Evolutionary conservation across 2,797 vertebrate species (phyloP), one percentile per base, ranked within the genome.

Genomic region (Enteromius unitaeniatus): DNA sequence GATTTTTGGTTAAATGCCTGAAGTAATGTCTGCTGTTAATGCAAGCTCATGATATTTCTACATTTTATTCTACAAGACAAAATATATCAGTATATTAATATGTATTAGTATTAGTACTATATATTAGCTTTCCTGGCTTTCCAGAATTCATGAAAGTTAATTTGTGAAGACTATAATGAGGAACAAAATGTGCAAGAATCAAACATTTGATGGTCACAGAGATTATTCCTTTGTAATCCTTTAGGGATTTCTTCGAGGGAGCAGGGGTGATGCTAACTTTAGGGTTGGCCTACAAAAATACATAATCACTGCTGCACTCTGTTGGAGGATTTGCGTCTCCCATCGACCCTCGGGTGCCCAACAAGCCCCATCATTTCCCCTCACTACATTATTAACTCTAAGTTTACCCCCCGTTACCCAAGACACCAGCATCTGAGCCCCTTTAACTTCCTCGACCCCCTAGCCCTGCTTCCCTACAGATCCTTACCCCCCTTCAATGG

Each of bases 311-410:
- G 15, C 28, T 65, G 28, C 62, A 34, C 62, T 19, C 28, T 64
- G 3, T 53, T 45, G 7, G 15, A 60, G 26, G 19, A 64, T 64
- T 74, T 37, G 31, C 6, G 3, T 80, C 65, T 80, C 23, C 49
- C 23, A 53, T 45, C 6, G 4, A 11, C 60, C 8, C 80, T 31
- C 23, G 11, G 70, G 60, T 67, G 31, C 10, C 28, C 58, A 73
- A 62, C 40, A 72, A 80, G 31, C 78, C 60, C 74, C 11, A 62
- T 67, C 47, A 76, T 77, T 85, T 85, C 19, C 79, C 65, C 67
- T 37, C 65, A 37, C 40, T 89, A 62, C 62, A 89, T 87, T 89
- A 87, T 87, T 86, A 79, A 80, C 78, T 79, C 65, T 23, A 49
- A 68, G 69, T 73, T 42, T 26, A 42, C 68, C 76, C 80, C 74